These are phyloP conservation scores for Drosophila colorata DNA, from an alignment of 2,888 invertebrate genomes.

Conservation along the genomic window DNA sequence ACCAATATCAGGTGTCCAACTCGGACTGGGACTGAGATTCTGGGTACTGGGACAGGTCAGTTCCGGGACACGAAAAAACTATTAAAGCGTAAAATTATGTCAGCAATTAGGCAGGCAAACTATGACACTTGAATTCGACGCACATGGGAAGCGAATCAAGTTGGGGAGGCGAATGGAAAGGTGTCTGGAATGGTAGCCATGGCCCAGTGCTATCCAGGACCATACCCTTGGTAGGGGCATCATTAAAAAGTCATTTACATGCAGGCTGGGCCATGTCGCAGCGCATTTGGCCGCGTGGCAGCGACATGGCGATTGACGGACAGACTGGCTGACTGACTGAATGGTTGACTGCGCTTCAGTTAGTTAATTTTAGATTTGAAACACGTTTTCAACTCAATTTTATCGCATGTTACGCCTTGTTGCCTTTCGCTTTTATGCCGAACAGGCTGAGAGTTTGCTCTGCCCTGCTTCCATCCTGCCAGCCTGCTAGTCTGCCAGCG, in stretches of 20 bases:
- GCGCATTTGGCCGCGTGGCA: conserved; percentile 58
- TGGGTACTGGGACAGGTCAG: conserved; percentile 40
- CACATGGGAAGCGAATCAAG: conserved; percentile 19
- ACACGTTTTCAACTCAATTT: conserved; percentile 84
- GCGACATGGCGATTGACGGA: conserved; percentile 32
- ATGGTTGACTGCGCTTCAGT: conserved; percentile 53
- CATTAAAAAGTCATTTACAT: conserved; percentile 81
- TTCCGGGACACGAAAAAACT: conserved; percentile 63
- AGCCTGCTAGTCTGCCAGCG: conserved; percentile 10
- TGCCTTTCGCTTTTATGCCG: conserved; percentile 73
- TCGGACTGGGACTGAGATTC: neutral
- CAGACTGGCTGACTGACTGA: conserved; percentile 35
- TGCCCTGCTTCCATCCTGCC: neutral
- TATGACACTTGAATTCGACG: conserved; percentile 62
- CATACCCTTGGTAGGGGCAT: conserved; percentile 43
- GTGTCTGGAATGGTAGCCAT: conserved; percentile 2
- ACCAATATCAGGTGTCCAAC: conserved; percentile 50
- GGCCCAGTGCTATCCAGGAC: neutral
- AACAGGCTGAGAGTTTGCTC: conserved; percentile 36
- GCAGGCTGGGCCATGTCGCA: conserved; percentile 58
- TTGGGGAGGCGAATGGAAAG: neutral
- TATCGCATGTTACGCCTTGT: conserved; percentile 84
- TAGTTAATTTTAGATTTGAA: conserved; percentile 83
- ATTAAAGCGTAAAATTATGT: conserved; percentile 73
- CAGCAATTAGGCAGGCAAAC: conserved; percentile 73